These are phyloP conservation scores for Cherax quadricarinatus DNA, from an alignment of 1,140 invertebrate genomes.

Conservation along the genomic window DNA sequence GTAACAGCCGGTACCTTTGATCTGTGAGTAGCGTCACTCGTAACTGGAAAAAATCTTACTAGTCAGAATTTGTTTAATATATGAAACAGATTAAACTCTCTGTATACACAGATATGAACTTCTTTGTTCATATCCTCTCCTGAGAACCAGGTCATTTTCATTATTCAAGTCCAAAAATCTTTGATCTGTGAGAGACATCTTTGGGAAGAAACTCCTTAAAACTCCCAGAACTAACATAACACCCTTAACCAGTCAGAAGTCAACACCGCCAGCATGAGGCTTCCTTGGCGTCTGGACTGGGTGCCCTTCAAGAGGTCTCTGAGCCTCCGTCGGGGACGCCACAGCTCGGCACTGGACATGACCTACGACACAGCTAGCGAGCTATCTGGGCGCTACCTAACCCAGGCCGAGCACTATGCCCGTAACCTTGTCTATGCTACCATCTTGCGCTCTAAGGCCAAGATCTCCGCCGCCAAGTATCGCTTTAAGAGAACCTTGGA, in stretches of 20 bases:
- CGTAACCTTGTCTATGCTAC: conserved; percentile 50
- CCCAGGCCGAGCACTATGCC: conserved; percentile 59
- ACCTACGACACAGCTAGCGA: not conserved
- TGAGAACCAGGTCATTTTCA: too few species aligned
- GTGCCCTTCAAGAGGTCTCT: conserved; percentile 34
- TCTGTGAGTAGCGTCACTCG: too few species aligned
- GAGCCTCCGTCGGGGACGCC: conserved; percentile 20
- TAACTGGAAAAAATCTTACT: too few species aligned
- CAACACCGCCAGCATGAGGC: conserved; percentile 18
- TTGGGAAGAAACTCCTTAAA: too few species aligned
- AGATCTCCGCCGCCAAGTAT: conserved; percentile 39
- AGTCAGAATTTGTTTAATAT: too few species aligned
- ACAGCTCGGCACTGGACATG: not conserved
- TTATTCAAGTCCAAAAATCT: too few species aligned
- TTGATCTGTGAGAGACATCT: too few species aligned
- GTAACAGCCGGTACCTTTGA: too few species aligned
- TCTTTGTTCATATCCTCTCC: too few species aligned
- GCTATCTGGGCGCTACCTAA: conserved; percentile 28
- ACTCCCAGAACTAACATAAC: not conserved
- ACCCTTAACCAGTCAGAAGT: not conserved
- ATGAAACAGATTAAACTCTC: too few species aligned
- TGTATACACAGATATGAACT: too few species aligned
- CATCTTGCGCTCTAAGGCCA: conserved; percentile 55
- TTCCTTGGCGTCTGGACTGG: conserved; percentile 57
- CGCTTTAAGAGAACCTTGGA: conserved; percentile 33